A percentile compares a stretch with the other conserved stretches of the same genome.
Evolutionary conservation across 2,888 invertebrate species (phyloP).

Genomic region (Xestia sexstrigata): DNA sequence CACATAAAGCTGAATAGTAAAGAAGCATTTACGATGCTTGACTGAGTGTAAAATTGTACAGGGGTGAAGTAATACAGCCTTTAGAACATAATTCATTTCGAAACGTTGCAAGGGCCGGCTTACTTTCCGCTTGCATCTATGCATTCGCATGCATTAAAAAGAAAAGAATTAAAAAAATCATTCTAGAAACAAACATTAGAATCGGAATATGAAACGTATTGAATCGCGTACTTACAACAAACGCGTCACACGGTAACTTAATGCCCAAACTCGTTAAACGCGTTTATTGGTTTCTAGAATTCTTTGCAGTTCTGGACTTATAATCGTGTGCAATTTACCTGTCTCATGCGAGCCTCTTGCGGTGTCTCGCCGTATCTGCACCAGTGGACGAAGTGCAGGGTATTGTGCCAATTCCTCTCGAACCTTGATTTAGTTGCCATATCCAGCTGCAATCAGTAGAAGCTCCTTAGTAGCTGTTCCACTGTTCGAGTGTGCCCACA

Average conservation of each 20-base stretch:
- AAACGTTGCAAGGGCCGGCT: conserved; percentile 78
- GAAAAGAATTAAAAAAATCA: conserved; percentile 48
- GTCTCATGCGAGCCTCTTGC: conserved; percentile 92
- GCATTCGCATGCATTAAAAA: conserved; percentile 75
- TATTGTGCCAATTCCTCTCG: conserved; percentile 92
- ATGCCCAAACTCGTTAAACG: conserved; percentile 56
- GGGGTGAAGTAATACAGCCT: conserved; percentile 73
- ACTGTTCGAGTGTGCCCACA: conserved; percentile 83
- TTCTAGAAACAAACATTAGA: conserved; percentile 77
- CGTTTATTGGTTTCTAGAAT: conserved; percentile 65
- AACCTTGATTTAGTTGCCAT: conserved; percentile 91
- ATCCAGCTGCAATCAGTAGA: conserved; percentile 91
- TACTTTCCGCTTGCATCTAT: conserved; percentile 71
- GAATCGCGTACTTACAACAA: conserved; percentile 55
- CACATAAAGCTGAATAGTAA: conserved; percentile 81
- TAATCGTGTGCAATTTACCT: conserved; percentile 88
- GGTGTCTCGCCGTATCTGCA: conserved; percentile 93
- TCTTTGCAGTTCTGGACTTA: conserved; percentile 38
- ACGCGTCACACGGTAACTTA: conserved; percentile 55
- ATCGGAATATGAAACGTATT: conserved; percentile 49
- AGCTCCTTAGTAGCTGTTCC: conserved; percentile 89
- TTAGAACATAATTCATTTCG: conserved; percentile 68
- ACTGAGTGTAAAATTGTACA: conserved; percentile 65
- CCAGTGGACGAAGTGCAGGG: conserved; percentile 93
- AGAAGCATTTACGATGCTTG: conserved; percentile 67